Evolutionary conservation across 2,797 vertebrate species (phyloP).

Genomic region (Chanos chanos): DNA sequence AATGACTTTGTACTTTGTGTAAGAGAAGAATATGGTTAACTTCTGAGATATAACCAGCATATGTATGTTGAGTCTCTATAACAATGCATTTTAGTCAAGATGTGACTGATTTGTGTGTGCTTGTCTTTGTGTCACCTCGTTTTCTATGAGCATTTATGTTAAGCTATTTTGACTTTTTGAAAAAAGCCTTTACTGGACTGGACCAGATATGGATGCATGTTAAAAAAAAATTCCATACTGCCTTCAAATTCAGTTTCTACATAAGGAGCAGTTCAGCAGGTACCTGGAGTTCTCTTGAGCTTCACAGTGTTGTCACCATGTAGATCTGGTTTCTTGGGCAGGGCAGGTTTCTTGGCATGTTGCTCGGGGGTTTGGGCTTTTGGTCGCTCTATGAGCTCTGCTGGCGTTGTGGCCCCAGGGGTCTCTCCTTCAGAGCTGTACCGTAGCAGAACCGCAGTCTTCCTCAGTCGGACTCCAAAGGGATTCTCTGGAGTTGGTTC

Average conservation of each 20-base stretch:
- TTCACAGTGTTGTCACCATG: constrained; percentile 59
- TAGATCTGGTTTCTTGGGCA: constrained; percentile 57
- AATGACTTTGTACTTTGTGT: not conserved
- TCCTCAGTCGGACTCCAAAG: constrained; percentile 82
- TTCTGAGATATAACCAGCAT: no score
- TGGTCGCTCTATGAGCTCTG: constrained; percentile 31
- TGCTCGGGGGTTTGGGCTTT: constrained; percentile 24
- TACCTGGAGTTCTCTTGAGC: constrained; percentile 52
- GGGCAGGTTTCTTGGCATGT: constrained; percentile 44
- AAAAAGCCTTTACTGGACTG: not conserved
- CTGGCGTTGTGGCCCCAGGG: constrained; percentile 35
- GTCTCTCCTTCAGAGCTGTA: constrained; percentile 65
- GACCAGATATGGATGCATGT: no score
- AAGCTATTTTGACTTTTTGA: no score
- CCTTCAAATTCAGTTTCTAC: not conserved
- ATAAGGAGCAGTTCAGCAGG: not conserved
- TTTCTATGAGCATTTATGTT: no score
- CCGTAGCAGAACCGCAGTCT: constrained; percentile 69
- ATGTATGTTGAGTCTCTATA: not conserved
- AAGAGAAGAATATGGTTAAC: not conserved
- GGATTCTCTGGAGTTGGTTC: constrained; percentile 63
- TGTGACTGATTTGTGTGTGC: no score
- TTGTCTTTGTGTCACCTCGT: no score
- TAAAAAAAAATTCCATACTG: no score
- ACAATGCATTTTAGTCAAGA: no score